Evolutionary conservation across 2,113 vertebrate species (phyloP).

Genomic region (Zosterops hypoxanthus): DNA sequence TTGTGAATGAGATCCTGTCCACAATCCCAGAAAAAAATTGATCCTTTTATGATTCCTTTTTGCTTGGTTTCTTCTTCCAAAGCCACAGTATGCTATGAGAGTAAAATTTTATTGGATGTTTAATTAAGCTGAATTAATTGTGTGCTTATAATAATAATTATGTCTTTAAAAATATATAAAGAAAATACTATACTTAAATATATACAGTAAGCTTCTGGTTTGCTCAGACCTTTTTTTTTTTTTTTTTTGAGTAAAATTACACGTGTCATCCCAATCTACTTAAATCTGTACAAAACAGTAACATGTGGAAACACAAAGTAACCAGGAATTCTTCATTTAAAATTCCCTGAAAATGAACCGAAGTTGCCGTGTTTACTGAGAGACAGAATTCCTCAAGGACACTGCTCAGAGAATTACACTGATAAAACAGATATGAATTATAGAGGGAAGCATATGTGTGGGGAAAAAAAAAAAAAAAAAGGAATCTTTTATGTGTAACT

Average conservation of each 20-base stretch:
- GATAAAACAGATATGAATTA: constrained; percentile 73
- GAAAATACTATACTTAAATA: not conserved
- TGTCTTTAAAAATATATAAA: not conserved
- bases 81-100: not conserved
- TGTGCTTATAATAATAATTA: not conserved
- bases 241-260: not conserved
- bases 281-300: not conserved
- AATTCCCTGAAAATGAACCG: not conserved
- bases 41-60: not conserved
- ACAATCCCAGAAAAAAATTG: not conserved
- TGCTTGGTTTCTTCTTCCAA: not conserved
- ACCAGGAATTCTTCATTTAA: not conserved
- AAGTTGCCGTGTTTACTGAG: not conserved
- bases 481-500: constrained; percentile 70
- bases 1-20: not conserved
- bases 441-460: constrained; percentile 22
- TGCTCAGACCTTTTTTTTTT: not conserved
- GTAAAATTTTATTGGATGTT: not conserved
- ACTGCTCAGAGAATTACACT: constrained; percentile 60
- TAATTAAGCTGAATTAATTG: not conserved
- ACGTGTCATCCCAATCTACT: not conserved
- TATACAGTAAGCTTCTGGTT: not conserved
- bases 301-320: not conserved
- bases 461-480: not conserved
- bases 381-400: constrained; percentile 58